phyloP scores from a whole-genome alignment of 2,113 vertebrate species.

The Turdus rufiventris region DNA sequence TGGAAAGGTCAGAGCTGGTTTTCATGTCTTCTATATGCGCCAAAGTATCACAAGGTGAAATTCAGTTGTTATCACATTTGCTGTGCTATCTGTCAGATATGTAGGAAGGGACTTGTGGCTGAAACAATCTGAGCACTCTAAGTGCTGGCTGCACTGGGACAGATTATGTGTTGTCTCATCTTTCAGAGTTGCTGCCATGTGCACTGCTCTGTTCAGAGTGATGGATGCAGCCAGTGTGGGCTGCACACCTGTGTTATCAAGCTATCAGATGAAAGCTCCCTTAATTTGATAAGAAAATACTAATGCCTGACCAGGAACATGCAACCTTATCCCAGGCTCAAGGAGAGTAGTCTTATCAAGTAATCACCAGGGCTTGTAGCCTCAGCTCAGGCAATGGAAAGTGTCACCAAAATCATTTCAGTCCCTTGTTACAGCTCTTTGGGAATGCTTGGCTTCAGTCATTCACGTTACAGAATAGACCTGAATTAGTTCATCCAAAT shows the following conservation, averaged over 20 bases:
- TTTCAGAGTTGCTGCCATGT: background rate
- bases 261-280: background rate
- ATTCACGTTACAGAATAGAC: background rate
- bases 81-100: constrained; percentile 2
- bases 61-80: constrained; percentile 30
- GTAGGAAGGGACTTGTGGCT: background rate
- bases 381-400: background rate
- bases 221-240: background rate
- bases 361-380: background rate
- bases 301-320: background rate
- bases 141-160: background rate
- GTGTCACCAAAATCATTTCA: background rate
- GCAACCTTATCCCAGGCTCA: background rate
- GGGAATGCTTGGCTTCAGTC: background rate
- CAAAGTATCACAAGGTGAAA: constrained; percentile 41
- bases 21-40: background rate
- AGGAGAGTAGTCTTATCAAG: background rate
- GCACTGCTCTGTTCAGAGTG: background rate
- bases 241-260: background rate
- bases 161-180: background rate
- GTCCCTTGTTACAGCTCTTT: background rate
- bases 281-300: constrained; percentile 21
- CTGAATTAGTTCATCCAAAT: background rate
- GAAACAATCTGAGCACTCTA: background rate
- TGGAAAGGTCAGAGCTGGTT: constrained; percentile 31